Evolutionary conservation across 2,888 invertebrate genomes (phyloP).

Genomic region (Drosophila pegasa): DNA sequence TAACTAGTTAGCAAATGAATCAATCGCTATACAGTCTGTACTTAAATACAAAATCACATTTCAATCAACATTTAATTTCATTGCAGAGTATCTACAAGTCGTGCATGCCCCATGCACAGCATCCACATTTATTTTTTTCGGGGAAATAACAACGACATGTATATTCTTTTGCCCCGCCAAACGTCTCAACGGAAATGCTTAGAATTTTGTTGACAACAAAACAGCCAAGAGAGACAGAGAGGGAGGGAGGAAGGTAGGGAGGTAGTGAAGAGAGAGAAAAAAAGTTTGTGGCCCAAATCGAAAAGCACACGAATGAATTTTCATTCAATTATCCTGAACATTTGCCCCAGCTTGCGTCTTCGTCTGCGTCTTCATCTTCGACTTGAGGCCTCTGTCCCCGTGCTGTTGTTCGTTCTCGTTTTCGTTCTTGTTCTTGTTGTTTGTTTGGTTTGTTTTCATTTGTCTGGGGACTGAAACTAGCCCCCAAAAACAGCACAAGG

Average conservation of each 20-base stretch:
- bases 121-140: constrained; percentile 4
- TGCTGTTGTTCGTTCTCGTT: constrained; percentile 9
- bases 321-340: constrained; percentile 78
- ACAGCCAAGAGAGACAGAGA: constrained; percentile 8
- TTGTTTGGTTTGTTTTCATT: constrained; percentile 63
- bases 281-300: constrained; percentile 63
- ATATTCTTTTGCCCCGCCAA: constrained; percentile 58
- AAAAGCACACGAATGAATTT: constrained; percentile 79
- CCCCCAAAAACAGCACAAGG: constrained; percentile 60
- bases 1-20: neutral
- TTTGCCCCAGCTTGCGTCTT: constrained; percentile 38
- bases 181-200: constrained; percentile 48
- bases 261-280: neutral
- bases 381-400: constrained; percentile 6
- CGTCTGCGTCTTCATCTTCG: neutral
- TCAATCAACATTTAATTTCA: neutral
- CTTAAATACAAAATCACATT: neutral
- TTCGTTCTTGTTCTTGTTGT: constrained; percentile 6
- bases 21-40: neutral
- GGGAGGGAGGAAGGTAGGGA: neutral
- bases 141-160: constrained; percentile 70
- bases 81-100: neutral
- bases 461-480: constrained; percentile 75
- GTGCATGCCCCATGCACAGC: neutral
- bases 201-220: constrained; percentile 62